Conservation (phyloP, 2,888 invertebrate genomes). For the Drosophila hamatofila region DNA sequence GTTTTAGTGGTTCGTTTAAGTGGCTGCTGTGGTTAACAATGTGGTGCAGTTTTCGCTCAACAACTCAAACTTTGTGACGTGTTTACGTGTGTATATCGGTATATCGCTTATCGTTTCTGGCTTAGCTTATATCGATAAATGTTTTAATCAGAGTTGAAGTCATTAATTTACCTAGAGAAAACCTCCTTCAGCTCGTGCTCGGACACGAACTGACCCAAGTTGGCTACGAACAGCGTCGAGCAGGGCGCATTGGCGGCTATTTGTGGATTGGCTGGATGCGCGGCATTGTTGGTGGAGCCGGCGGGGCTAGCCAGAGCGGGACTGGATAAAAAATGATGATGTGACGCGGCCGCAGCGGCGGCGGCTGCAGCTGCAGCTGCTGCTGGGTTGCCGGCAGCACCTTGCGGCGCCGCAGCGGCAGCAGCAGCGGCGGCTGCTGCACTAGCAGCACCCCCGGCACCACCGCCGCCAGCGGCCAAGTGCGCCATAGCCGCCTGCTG, state of each 20-base stretch:
- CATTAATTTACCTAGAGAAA: slow-evolving; percentile 93
- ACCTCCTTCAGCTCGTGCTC: slow-evolving; percentile 99
- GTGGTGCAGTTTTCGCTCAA: slow-evolving; percentile 51
- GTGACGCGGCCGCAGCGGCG: slow-evolving; percentile 72
- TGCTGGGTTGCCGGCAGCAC: slow-evolving; percentile 61
- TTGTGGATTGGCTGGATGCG: slow-evolving; percentile 85
- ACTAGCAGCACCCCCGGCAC: slow-evolving; percentile 56
- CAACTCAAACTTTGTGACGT: slow-evolving; percentile 43
- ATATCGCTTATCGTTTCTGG: slow-evolving; percentile 16
- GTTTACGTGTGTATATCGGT: slow-evolving; percentile 14
- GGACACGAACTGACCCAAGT: slow-evolving; percentile 98
- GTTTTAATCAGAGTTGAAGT: neutral
- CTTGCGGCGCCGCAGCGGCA: slow-evolving; percentile 82
- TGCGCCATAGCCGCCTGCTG: slow-evolving; percentile 88
- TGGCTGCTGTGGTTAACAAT: slow-evolving; percentile 25
- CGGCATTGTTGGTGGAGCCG: slow-evolving; percentile 88
- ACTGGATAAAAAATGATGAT: slow-evolving; percentile 96
- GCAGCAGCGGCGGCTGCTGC: slow-evolving; percentile 80
- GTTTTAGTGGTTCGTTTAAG: slow-evolving; percentile 17
- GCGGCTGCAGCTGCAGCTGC: slow-evolving; percentile 65
- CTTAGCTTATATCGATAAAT: slow-evolving; percentile 18
- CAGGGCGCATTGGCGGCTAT: slow-evolving; percentile 93
- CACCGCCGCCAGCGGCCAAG: slow-evolving; percentile 85
- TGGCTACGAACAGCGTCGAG: slow-evolving; percentile 99
- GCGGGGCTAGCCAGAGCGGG: slow-evolving; percentile 95